Conservation (phyloP, 2,888 invertebrate genomes). For the Tolmerus cingulatus region DNA sequence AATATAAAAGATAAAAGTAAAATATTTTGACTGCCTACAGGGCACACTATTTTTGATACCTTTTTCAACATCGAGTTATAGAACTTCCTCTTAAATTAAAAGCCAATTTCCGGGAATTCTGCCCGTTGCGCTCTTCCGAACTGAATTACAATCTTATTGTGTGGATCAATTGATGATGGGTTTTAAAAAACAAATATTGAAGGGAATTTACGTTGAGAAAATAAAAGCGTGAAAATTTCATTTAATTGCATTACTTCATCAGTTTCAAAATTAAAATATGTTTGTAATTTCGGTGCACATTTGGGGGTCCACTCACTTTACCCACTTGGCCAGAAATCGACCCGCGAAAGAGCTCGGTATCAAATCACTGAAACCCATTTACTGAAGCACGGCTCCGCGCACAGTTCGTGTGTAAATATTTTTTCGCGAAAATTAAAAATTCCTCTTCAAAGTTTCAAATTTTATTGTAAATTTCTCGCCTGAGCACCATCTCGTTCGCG, state of each 20-base stretch:
- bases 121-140: background rate
- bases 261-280: background rate
- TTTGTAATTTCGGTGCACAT: background rate
- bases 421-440: conserved; percentile 11
- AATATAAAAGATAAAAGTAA: background rate
- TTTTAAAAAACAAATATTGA: background rate
- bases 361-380: background rate
- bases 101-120: background rate
- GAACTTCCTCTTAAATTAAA: background rate
- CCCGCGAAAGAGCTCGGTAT: background rate
- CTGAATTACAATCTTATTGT: background rate
- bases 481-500: background rate
- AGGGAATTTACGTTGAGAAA: background rate
- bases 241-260: background rate
- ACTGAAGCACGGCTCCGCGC: background rate
- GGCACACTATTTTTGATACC: background rate
- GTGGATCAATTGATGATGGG: background rate
- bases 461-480: background rate
- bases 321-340: background rate
- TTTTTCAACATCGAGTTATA: background rate
- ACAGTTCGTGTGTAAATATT: background rate
- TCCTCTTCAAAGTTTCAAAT: background rate
- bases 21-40: background rate
- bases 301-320: background rate
- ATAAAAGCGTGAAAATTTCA: background rate